Percentiles rank a stretch among this genome's conserved stretches.
These are phyloP conservation scores for Eupristina koningsbergeri DNA, from an alignment of 1,140 invertebrate genomes.

Conservation along the genomic window DNA sequence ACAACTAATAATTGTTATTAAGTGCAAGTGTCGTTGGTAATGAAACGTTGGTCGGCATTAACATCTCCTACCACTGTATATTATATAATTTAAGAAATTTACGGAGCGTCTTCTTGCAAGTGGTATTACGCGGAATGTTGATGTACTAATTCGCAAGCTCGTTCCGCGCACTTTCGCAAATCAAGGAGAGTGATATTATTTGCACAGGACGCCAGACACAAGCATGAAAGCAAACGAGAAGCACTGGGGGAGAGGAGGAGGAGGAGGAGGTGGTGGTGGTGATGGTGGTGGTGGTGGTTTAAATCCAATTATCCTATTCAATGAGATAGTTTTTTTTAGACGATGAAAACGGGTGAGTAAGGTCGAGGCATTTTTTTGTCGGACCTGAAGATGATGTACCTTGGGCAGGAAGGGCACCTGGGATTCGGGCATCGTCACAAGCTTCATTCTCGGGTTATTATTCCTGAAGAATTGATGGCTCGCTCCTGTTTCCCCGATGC, in stretches of 20 bases:
- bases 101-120: not conserved
- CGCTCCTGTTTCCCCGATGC: not conserved
- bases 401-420: conserved; percentile 5
- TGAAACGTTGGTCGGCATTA: not conserved
- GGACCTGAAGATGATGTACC: conserved; percentile 2
- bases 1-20: too few species aligned
- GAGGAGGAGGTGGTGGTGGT: not conserved
- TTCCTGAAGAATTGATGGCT: conserved; percentile 10
- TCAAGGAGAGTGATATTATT: not conserved
- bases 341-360: not conserved
- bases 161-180: not conserved
- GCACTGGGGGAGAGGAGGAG: not conserved
- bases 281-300: too few species aligned
- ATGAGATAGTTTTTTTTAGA: not conserved
- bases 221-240: not conserved
- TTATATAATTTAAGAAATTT: conserved; percentile 14
- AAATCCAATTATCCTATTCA: too few species aligned
- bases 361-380: too few species aligned
- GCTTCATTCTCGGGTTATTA: conserved; percentile 14
- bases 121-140: not conserved
- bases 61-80: not conserved
- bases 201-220: too few species aligned
- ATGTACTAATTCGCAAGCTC: not conserved
- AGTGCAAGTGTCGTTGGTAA: not conserved
- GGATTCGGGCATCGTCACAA: not conserved